These are phyloP conservation scores for Eucidaris tribuloides DNA, from an alignment of 35 echinoderm and acorn worm species.

Conservation along the genomic window DNA sequence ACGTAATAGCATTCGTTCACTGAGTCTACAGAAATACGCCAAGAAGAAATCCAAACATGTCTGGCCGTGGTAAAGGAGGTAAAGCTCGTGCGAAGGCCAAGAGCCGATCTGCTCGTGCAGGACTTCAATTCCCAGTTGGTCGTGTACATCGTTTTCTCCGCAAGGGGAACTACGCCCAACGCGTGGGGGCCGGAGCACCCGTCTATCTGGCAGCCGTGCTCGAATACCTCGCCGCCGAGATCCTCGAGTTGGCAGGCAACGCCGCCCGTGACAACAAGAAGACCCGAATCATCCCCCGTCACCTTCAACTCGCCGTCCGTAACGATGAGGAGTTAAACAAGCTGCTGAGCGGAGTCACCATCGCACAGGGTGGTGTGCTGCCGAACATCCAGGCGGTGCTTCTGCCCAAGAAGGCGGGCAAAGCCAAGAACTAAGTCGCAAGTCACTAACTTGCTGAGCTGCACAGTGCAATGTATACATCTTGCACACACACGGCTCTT, in stretches of 20 bases:
- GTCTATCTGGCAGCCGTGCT: constrained; percentile 80
- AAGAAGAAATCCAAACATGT: too few species aligned
- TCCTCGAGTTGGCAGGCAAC: constrained; percentile 88
- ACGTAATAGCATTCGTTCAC: too few species aligned
- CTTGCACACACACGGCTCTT: too few species aligned
- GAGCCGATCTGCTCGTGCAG: constrained; percentile 47
- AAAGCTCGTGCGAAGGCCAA: constrained; percentile 49
- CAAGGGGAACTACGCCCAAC: constrained; percentile 55
- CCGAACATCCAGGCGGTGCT: constrained; percentile 97
- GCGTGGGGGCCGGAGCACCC: constrained; percentile 60
- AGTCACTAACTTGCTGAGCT: too few species aligned
- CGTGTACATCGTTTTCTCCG: constrained; percentile 65
- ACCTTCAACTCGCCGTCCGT: constrained; percentile 82
- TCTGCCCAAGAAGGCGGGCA: constrained; percentile 74
- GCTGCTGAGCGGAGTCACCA: constrained; percentile 76
- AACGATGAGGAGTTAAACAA: constrained; percentile 90
- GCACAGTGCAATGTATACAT: too few species aligned
- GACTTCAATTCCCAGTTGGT: constrained; percentile 71
- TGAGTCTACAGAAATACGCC: too few species aligned
- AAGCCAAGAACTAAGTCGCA: background rate
- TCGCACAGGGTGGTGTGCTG: constrained; percentile 80
- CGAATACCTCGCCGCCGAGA: constrained; percentile 81
- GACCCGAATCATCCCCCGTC: constrained; percentile 72
- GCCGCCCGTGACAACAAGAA: constrained; percentile 96
- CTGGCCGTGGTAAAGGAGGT: constrained; percentile 77